Evolutionary conservation across 23 tunicate genomes (phyloP), one percentile per base, ranked within the genome.

Genomic region (Trididemnum nubilum): DNA sequence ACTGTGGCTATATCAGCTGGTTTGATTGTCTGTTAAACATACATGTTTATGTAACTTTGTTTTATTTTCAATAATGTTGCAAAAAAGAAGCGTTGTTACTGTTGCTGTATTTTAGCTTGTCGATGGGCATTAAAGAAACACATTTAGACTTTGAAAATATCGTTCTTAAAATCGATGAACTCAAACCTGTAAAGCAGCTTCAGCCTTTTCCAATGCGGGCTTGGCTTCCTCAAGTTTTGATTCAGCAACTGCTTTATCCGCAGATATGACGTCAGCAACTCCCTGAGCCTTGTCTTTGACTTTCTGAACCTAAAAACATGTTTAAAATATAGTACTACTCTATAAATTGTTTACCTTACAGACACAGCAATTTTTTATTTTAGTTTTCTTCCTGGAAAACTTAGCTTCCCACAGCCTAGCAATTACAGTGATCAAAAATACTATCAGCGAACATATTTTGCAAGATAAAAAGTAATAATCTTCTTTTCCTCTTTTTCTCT

Each of bases 1-100:
- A 94, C 98, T 0, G 98, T 94, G 21, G 94, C 93, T 75, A 94
- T 94, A 57, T 94, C 93, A n/a, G 98, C 86, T 1, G 98, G 98
- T 58, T 87, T 94, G 32, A 94, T 94, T 0, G 98, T 94, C 89
- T 91, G 57, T 2, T 74, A 50, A 85, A 4, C 22, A n/a, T n/a
- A n/a, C n/a, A n/a, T n/a, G n/a, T n/a, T n/a, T n/a, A n/a, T n/a
- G n/a, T n/a, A n/a, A n/a, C n/a, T n/a, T n/a, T n/a, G n/a, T n/a
- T n/a, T n/a, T n/a, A 61, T 4, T 50, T 15, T 50, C 19, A 50
- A 50, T 19, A 50, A 50, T 50, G 15, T 50, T 15, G 58, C 15
- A 19, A 15, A 50, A 50, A 50, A 50, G 15, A 50, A 15, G 19
- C 19, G 58, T 15, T 15, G 19, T 15, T 15, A 19, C 58, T 50